Conservation (phyloP, 2,797 vertebrate genomes). For the Darevskia mixta region DNA sequence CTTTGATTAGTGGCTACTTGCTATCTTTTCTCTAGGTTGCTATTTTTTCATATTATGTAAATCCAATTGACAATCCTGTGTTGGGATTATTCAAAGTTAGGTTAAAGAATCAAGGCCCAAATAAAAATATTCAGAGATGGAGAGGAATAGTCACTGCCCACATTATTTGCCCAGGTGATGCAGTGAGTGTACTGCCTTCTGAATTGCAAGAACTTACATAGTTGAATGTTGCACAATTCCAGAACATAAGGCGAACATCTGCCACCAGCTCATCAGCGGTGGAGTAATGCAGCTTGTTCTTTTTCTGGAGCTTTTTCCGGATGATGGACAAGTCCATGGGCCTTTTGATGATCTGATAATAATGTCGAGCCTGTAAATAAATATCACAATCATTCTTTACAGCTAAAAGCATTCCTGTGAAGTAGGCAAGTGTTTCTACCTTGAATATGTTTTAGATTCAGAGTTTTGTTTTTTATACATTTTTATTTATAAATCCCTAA, state of each 20-base stretch:
- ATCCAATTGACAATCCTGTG: not conserved
- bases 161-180: not conserved
- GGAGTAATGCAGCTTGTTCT: conserved; percentile 85
- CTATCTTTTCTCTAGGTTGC: not conserved
- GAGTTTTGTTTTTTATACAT: too few relatives aligned
- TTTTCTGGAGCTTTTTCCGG: conserved; percentile 88
- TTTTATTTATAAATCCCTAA: too few relatives aligned
- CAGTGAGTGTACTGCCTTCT: not conserved
- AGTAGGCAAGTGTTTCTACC: conserved; percentile 2
- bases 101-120: not conserved
- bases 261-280: conserved; percentile 90
- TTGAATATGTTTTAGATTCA: not conserved
- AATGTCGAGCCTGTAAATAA: conserved; percentile 90
- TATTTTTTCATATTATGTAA: not conserved
- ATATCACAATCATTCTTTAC: not conserved
- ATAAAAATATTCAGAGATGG: not conserved
- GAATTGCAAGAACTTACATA: conserved; percentile 85
- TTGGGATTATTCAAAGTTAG: not conserved
- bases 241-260: conserved; percentile 96
- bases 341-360: conserved; percentile 98
- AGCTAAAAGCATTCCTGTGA: not conserved
- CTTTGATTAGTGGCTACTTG: not conserved
- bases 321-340: conserved; percentile 97
- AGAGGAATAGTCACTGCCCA: not conserved
- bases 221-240: conserved; percentile 98